Percentiles rank a stretch among this genome's conserved stretches.
These are phyloP conservation scores for Catostylus mosaicus DNA, from an alignment of 30 jellyfish, hydroid and myxozoan species.

Conservation along the genomic window DNA sequence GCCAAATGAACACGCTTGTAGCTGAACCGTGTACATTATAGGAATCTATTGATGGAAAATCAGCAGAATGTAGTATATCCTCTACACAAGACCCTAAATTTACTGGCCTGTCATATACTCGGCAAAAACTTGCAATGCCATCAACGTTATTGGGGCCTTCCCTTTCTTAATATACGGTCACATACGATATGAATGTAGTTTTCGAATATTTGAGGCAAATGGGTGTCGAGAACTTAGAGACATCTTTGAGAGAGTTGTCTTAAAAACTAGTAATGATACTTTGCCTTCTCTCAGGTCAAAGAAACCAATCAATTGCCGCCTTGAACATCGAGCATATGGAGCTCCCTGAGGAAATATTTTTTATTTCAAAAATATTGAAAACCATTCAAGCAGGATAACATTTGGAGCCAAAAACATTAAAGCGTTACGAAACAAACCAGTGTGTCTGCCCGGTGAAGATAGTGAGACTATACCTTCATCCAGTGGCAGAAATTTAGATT, in stretches of 20 bases:
- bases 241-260: slow-evolving; percentile 9
- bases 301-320: slow-evolving; percentile 48
- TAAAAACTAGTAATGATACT: slow-evolving; percentile 24
- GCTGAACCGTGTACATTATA: slow-evolving; percentile 10
- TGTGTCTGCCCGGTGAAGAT: not conserved
- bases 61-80: slow-evolving; percentile 10
- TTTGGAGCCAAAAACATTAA: not conserved
- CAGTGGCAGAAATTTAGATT: too few relatives aligned
- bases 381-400: not conserved
- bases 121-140: slow-evolving; percentile 6
- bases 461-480: slow-evolving; percentile 2
- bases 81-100: slow-evolving; percentile 18
- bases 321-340: slow-evolving; percentile 12
- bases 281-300: slow-evolving; percentile 38
- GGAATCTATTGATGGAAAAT: not conserved
- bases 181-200: slow-evolving; percentile 29
- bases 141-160: slow-evolving; percentile 35
- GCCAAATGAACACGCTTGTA: slow-evolving; percentile 3
- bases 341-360: not conserved
- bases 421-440: slow-evolving; percentile 16
- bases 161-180: slow-evolving; percentile 39
- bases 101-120: slow-evolving; percentile 16
- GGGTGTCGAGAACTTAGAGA: not conserved
- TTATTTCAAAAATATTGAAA: not conserved
- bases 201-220: not conserved